Evolutionary conservation across 2,888 invertebrate genomes (phyloP), one percentile per base, ranked within the genome.

Genomic region (Drosophila anceps): DNA sequence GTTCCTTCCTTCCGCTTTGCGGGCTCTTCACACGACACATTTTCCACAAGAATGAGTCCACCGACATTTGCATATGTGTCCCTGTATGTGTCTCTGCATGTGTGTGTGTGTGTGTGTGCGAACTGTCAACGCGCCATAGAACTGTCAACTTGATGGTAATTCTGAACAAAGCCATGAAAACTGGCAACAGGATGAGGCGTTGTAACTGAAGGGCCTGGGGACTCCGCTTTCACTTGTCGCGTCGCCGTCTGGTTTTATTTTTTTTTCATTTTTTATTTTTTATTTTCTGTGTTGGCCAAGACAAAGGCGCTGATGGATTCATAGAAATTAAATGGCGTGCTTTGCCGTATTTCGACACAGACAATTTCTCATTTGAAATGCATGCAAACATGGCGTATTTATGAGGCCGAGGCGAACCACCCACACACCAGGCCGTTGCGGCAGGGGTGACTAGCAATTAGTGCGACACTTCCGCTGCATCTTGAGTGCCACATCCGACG

Each of bases 61-160:
- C 73, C 74, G 76, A 73, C 84, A 91, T 90, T 90, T 91, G 89
- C 90, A 90, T 91, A 90, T 82, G 79, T 77, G 82, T 58, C 12
- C 27, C 10, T 39, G 69, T 67, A 64, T 54, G 33, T 39, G 35
- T 67, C 59, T 71, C 67, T 82, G 64, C n/a, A n/a, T 83, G 75
- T 80, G 82, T 65, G 81, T 57, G 33, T 46, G 35, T 66, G 54
- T 73, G 71, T 83, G 58, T 88, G 75, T 80, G 81, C 62, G 84
- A 90, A 88, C 91, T 91, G 91, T 91, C 90, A 90, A 87, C 91
- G 90, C 90, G 90, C 89, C 88, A 88, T 87, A 91, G 86, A 90
- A 90, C 90, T 91, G 90, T 90, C 90, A 90, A 91, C 91, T 91
- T 87, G 89, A 91, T 89, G 91, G 83, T 83, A 89, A 88, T 90